A percentile compares a stretch with the other conserved stretches of the same genome.
phyloP scores from a whole-genome alignment of 1,140 invertebrate species.

The Bombus superbus region DNA sequence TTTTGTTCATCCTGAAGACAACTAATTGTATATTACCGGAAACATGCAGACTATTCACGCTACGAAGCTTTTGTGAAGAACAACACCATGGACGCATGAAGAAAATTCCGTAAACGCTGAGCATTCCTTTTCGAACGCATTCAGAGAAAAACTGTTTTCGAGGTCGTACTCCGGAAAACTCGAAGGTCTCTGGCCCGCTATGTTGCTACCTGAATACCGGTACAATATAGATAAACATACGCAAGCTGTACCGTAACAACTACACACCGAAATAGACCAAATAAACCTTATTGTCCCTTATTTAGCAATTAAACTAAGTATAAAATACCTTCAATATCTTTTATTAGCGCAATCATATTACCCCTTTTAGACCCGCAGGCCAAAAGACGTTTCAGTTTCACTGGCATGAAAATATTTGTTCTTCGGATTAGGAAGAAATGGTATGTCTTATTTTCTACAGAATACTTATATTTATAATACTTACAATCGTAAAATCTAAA shows the following conservation, averaged over 20 bases:
- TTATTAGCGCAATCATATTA: accelerated
- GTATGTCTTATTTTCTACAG: accelerated
- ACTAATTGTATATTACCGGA: not conserved
- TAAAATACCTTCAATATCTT: too few species aligned
- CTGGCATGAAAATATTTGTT: too few species aligned
- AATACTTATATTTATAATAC: too few species aligned
- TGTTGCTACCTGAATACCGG: constrained; percentile 53
- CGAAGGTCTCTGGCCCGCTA: constrained; percentile 13
- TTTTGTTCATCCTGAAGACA: not conserved
- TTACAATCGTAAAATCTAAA: too few species aligned
- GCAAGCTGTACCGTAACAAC: constrained; percentile 20
- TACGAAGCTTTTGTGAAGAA: constrained; percentile 32
- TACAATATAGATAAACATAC: constrained; percentile 49
- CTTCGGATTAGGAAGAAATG: too few species aligned
- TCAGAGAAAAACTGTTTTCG: constrained; percentile 41
- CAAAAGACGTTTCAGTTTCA: too few species aligned
- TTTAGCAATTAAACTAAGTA: too few species aligned
- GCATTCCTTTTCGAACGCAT: constrained; percentile 20
- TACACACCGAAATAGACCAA: not conserved
- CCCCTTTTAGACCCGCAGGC: accelerated
- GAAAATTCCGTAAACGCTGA: constrained; percentile 38
- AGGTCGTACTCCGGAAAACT: constrained; percentile 49
- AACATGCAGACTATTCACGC: not conserved
- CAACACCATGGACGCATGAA: constrained; percentile 55
- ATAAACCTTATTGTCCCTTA: accelerated